Percentiles rank a stretch among this genome's conserved stretches.
These are phyloP conservation scores for Sebastes goodei DNA, from an alignment of 2,797 vertebrate genomes.

Conservation along the genomic window DNA sequence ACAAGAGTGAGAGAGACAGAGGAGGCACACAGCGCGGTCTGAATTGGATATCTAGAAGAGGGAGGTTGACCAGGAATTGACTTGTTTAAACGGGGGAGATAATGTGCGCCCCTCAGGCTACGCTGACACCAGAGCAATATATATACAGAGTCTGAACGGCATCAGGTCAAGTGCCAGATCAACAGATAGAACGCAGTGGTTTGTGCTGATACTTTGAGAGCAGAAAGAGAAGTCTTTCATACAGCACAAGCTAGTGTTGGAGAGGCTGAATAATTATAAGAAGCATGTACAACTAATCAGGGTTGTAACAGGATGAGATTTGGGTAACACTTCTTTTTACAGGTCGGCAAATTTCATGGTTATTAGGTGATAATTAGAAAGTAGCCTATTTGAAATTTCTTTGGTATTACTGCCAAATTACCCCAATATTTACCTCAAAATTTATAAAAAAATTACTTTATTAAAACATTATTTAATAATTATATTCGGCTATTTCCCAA, in stretches of 20 bases:
- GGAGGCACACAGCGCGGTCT: constrained; percentile 29
- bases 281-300: neutral
- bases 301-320: too few relatives aligned
- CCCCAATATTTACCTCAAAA: too few relatives aligned
- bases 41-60: constrained; percentile 27
- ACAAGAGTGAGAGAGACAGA: constrained; percentile 28
- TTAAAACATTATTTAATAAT: too few relatives aligned
- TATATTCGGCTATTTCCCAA: too few relatives aligned
- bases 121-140: neutral
- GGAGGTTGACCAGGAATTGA: constrained; percentile 57
- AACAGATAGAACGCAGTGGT: neutral
- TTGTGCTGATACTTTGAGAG: constrained; percentile 5
- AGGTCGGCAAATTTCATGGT: fast-evolving
- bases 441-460: too few relatives aligned
- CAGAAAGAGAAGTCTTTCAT: neutral
- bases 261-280: neutral
- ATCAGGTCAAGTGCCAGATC: constrained; percentile 24
- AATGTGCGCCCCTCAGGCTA: neutral
- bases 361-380: too few relatives aligned
- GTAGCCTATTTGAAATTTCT: too few relatives aligned
- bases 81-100: constrained; percentile 45
- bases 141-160: neutral
- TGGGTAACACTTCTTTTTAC: too few relatives aligned
- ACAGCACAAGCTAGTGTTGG: neutral
- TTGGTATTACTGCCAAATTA: too few relatives aligned